Conservation (phyloP, 2,888 invertebrate genomes). For the Anagyrus pseudococci region DNA sequence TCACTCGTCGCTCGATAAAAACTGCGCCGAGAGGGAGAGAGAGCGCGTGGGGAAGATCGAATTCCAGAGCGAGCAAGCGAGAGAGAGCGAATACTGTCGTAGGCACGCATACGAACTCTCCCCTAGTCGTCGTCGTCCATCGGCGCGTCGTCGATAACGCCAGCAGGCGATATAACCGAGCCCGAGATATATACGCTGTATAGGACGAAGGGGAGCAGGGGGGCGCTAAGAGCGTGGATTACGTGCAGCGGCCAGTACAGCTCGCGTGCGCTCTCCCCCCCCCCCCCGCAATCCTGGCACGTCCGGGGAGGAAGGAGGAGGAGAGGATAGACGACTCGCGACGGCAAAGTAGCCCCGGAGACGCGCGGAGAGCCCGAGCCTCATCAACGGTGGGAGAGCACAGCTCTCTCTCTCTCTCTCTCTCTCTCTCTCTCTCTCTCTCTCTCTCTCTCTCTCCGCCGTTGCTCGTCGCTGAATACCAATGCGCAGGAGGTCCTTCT, state of each 20-base stretch:
- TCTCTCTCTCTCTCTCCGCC: too few species aligned
- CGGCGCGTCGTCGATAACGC: constrained; percentile 28
- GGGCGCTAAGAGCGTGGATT: neutral
- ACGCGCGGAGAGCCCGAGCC: too few species aligned
- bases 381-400: constrained; percentile 19
- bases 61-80: too few species aligned
- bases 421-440: too few species aligned
- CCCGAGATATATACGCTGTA: neutral
- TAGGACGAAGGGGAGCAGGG: neutral
- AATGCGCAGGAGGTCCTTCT: constrained; percentile 18
- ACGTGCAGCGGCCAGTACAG: neutral
- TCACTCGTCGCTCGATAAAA: too few species aligned
- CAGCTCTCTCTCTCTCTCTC: too few species aligned
- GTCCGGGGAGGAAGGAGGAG: neutral
- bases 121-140: too few species aligned
- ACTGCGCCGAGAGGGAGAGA: too few species aligned
- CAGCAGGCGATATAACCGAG: constrained; percentile 1
- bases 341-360: constrained; percentile 7
- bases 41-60: too few species aligned
- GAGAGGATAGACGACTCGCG: too few species aligned
- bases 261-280: neutral
- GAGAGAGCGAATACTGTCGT: too few species aligned
- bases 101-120: too few species aligned
- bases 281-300: neutral
- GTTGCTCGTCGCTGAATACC: constrained; percentile 37